phyloP scores from a whole-genome alignment of 2,113 vertebrate genomes.

The Aptenodytes forsteri region DNA sequence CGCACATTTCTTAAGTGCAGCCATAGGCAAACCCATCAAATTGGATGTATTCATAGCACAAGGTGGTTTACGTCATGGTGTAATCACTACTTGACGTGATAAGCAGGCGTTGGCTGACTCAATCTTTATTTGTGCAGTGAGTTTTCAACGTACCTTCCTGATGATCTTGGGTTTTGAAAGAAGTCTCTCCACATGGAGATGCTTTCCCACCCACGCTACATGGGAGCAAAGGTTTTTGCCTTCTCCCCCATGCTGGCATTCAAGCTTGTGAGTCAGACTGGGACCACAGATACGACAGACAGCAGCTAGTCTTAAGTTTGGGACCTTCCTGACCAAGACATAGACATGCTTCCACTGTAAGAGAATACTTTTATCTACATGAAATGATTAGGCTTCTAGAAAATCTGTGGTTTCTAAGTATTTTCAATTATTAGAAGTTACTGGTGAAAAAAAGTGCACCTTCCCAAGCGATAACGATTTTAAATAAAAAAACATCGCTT shows the following conservation, averaged over 20 bases:
- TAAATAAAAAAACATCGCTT: background rate
- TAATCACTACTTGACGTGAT: background rate
- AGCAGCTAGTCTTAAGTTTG: background rate
- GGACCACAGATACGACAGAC: background rate
- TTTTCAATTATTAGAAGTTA: background rate
- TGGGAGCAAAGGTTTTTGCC: background rate
- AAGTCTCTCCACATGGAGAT: background rate
- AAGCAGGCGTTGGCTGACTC: background rate
- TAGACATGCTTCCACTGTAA: background rate
- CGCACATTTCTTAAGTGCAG: background rate
- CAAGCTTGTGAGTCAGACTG: background rate
- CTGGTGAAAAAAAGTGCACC: background rate
- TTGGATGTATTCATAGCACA: background rate
- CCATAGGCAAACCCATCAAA: background rate
- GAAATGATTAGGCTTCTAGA: background rate
- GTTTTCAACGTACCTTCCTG: background rate
- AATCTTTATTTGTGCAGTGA: background rate
- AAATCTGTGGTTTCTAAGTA: background rate
- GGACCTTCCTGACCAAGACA: background rate
- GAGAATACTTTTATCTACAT: background rate
- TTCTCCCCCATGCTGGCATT: background rate
- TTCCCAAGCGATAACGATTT: accelerated
- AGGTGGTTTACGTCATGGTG: background rate
- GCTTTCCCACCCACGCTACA: background rate
- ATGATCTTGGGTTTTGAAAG: background rate